Evolutionary conservation across 2,888 invertebrate genomes (phyloP).

Genomic region (Acrocyrtus sp.): DNA sequence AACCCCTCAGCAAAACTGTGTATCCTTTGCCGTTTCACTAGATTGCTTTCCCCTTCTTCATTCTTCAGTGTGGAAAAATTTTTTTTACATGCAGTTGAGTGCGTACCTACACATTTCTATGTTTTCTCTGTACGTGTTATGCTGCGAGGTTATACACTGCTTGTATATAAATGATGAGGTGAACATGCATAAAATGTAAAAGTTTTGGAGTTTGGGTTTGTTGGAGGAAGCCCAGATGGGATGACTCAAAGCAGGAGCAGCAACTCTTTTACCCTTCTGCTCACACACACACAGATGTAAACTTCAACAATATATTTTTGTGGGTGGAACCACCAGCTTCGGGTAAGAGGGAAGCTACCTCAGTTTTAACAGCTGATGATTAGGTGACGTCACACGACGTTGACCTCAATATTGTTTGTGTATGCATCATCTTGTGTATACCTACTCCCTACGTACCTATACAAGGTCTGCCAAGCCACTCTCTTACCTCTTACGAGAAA

Average conservation of each 20-base stretch:
- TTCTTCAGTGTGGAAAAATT: background rate
- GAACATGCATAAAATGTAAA: too few species aligned
- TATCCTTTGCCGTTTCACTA: conserved; percentile 24
- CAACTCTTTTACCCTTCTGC: too few species aligned
- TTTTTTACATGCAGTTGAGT: background rate
- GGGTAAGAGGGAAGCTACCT: conserved; percentile 39
- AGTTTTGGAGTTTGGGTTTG: too few species aligned
- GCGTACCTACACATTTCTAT: background rate
- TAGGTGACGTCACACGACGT: conserved; percentile 61
- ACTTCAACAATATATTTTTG: too few species aligned
- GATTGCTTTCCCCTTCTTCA: conserved; percentile 29
- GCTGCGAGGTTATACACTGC: too few species aligned
- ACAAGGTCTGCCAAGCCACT: conserved; percentile 24
- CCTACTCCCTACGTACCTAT: conserved; percentile 13
- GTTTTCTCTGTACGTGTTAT: background rate
- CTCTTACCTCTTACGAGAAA: too few species aligned
- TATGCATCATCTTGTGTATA: conserved; percentile 30
- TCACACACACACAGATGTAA: too few species aligned
- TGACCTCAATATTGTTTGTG: conserved; percentile 62
- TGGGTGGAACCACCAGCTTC: conserved; percentile 46
- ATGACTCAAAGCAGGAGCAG: too few species aligned
- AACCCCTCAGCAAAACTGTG: too few species aligned
- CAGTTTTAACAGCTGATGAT: conserved; percentile 59
- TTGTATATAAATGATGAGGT: too few species aligned
- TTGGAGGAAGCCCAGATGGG: too few species aligned